Evolutionary conservation across 2,113 vertebrate species (phyloP).

Genomic region (Synchiropus splendidus): DNA sequence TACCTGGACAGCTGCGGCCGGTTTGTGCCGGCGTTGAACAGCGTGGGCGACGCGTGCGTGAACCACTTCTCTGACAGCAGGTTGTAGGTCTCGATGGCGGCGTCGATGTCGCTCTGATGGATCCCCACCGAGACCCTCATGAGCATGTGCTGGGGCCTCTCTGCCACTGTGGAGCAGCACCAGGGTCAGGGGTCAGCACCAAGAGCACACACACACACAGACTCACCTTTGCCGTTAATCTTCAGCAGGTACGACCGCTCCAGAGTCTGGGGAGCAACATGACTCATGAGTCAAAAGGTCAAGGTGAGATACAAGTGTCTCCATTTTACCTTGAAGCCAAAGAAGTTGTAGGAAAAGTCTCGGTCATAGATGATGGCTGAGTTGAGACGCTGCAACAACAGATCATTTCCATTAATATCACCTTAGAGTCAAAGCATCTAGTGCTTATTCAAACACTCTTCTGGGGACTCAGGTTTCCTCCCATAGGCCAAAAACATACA

Average conservation of each 20-base stretch:
- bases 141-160: slow-evolving; percentile 94
- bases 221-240: slow-evolving; percentile 88
- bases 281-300: not conserved
- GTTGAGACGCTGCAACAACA: slow-evolving; percentile 76
- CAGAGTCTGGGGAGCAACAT: slow-evolving; percentile 72
- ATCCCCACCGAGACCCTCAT: slow-evolving; percentile 94
- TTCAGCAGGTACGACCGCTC: slow-evolving; percentile 92
- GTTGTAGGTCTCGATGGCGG: slow-evolving; percentile 90
- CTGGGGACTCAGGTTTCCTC: too few relatives aligned
- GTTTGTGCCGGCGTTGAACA: slow-evolving; percentile 94
- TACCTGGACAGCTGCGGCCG: slow-evolving; percentile 93
- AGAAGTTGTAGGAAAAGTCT: slow-evolving; percentile 97
- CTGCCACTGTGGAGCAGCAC: slow-evolving; percentile 69
- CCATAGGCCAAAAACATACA: too few relatives aligned
- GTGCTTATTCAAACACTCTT: too few relatives aligned
- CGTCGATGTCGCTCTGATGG: slow-evolving; percentile 80
- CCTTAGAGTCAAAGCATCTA: too few relatives aligned
- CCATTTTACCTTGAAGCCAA: slow-evolving; percentile 87
- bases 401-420: not conserved
- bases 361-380: slow-evolving; percentile 93
- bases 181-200: too few relatives aligned
- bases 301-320: not conserved
- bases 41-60: slow-evolving; percentile 91
- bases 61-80: slow-evolving; percentile 94
- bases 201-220: too few relatives aligned